phyloP scores from a whole-genome alignment of 2,113 vertebrate genomes.

The Mus spicilegus region DNA sequence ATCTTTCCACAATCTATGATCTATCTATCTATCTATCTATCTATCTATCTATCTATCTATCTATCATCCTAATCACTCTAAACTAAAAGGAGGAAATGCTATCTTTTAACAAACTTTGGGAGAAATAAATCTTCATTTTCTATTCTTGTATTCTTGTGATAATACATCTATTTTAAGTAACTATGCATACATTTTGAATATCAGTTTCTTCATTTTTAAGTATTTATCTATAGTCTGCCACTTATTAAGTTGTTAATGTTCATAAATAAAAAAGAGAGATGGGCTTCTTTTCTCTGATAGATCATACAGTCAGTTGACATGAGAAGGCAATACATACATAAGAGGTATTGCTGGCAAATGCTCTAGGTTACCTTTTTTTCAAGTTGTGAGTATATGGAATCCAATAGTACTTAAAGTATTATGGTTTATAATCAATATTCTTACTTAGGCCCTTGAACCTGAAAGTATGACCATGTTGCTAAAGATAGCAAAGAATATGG shows the following conservation, averaged over 20 bases:
- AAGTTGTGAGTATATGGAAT: background rate
- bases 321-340: background rate
- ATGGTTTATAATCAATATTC: background rate
- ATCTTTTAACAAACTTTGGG: background rate
- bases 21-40: no score
- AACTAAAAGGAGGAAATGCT: background rate
- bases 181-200: background rate
- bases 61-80: background rate
- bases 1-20: background rate
- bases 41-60: no score
- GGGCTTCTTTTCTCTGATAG: background rate
- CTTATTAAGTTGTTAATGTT: background rate
- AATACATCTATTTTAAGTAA: background rate
- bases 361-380: background rate
- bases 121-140: background rate
- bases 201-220: background rate
- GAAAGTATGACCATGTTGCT: background rate
- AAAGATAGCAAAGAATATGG: background rate
- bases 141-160: background rate
- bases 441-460: no score
- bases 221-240: background rate
- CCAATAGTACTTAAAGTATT: background rate
- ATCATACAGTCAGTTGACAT: background rate
- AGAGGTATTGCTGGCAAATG: background rate
- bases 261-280: background rate